A percentile compares a stretch with the other conserved stretches of the same genome.
Evolutionary conservation across 64 coral and sea anemone genomes (phyloP).

Genomic region (Hydrozoanthus tunicans): DNA sequence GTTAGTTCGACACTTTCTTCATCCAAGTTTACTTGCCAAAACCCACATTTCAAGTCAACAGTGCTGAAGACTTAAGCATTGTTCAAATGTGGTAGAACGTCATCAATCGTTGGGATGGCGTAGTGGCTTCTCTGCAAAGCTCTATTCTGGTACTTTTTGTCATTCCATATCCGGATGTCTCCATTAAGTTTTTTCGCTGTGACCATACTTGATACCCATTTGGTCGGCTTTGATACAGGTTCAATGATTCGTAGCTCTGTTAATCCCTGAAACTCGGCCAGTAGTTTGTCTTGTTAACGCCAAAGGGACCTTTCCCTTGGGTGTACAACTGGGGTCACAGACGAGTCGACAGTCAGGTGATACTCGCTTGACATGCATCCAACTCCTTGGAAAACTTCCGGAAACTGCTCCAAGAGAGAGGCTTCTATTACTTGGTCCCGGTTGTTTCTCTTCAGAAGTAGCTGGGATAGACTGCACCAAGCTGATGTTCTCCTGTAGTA

Average conservation of each 20-base stretch:
- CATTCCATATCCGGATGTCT: background rate
- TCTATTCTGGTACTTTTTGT: background rate
- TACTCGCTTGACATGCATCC: slow-evolving; percentile 42
- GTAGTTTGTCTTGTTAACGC: slow-evolving; percentile 9
- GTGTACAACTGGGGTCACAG: slow-evolving; percentile 52
- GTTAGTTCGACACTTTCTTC: slow-evolving; percentile 1
- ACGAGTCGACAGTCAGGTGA: slow-evolving; percentile 39
- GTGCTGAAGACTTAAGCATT: slow-evolving; percentile 35
- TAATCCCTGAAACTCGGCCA: slow-evolving; percentile 4
- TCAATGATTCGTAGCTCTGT: slow-evolving; percentile 20
- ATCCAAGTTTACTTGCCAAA: slow-evolving; percentile 10
- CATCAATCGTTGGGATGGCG: background rate
- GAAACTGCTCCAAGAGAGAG: slow-evolving; percentile 33
- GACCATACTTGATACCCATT: slow-evolving; percentile 49
- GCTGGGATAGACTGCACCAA: background rate
- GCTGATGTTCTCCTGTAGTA: slow-evolving; percentile 11
- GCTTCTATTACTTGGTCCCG: slow-evolving; percentile 17
- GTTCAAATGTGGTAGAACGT: slow-evolving; percentile 7
- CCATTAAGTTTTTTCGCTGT: background rate
- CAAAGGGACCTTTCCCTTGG: slow-evolving; percentile 30
- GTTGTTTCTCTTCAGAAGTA: background rate
- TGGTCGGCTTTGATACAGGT: slow-evolving; percentile 37
- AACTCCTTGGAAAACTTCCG: slow-evolving; percentile 57
- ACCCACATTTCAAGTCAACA: slow-evolving; percentile 43
- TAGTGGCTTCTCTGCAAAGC: background rate